Percentiles rank a stretch among this genome's conserved stretches.
Evolutionary conservation across 2,113 vertebrate species (phyloP).

Genomic region (Equus quagga): DNA sequence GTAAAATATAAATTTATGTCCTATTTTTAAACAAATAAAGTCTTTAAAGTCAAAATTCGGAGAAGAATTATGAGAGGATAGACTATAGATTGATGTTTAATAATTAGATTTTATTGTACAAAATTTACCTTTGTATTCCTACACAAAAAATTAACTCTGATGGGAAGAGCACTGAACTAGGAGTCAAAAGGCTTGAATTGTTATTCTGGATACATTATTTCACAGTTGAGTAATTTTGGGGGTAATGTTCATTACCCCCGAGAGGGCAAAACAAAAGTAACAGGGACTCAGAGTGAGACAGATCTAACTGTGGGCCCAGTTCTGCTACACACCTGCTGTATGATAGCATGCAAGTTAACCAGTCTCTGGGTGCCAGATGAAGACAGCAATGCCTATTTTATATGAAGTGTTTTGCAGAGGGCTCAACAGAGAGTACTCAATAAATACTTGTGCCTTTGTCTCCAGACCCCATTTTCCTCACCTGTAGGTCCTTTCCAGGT

Average conservation of each 20-base stretch:
- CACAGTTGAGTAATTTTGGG: background rate
- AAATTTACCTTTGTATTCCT: background rate
- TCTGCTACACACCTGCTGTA: background rate
- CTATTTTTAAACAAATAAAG: background rate
- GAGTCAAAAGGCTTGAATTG: slow-evolving; percentile 10
- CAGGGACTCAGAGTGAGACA: background rate
- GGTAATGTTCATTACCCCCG: background rate
- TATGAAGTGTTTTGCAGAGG: background rate
- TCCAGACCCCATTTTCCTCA: background rate
- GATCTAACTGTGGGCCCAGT: background rate
- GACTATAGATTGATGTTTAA: background rate
- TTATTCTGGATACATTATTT: background rate
- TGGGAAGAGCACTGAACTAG: background rate
- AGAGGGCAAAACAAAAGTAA: background rate
- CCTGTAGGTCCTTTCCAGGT: background rate
- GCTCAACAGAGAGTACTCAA: background rate
- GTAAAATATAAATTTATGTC: background rate
- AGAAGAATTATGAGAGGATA: background rate
- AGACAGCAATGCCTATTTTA: background rate
- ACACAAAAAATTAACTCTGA: background rate
- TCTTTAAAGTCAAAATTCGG: background rate
- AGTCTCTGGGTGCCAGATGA: background rate
- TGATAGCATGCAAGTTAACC: background rate
- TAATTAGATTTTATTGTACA: background rate
- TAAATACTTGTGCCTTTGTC: background rate